phyloP scores from a whole-genome alignment of 2,888 invertebrate genomes.

The Synergus itoensis region DNA sequence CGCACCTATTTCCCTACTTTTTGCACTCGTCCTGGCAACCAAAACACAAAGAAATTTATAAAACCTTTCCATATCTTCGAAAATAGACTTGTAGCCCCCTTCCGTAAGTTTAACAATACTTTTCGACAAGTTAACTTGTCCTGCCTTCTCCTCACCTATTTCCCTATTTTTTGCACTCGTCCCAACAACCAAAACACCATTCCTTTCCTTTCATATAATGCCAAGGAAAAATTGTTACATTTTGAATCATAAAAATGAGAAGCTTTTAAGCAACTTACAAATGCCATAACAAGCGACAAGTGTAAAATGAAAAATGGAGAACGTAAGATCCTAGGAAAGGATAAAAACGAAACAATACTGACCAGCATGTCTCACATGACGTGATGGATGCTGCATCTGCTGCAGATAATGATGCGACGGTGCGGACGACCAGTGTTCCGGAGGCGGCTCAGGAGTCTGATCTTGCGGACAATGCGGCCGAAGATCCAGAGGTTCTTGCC shows the following conservation, averaged over 20 bases:
- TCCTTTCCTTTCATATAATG: no score
- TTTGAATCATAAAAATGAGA: no score
- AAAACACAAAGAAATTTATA: neutral
- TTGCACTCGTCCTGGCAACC: neutral
- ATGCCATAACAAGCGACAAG: no score
- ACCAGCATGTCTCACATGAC: constrained; percentile 71
- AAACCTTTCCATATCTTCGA: neutral
- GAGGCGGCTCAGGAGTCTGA: constrained; percentile 77
- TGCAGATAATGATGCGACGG: constrained; percentile 72
- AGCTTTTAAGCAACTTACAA: no score
- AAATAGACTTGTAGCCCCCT: neutral
- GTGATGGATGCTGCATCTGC: constrained; percentile 68
- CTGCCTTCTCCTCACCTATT: no score
- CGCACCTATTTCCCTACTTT: neutral
- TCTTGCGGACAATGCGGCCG: constrained; percentile 83
- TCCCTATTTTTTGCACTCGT: no score
- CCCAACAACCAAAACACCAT: no score
- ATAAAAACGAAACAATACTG: constrained; percentile 13
- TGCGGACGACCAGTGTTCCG: constrained; percentile 70
- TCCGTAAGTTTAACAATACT: no score
- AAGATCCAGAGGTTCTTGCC: constrained; percentile 88
- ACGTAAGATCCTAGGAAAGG: no score
- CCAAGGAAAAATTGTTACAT: no score
- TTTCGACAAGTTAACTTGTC: no score
- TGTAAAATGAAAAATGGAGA: no score